Evolutionary conservation across 2,113 vertebrate genomes (phyloP).

Genomic region (Aviceda subcristata): DNA sequence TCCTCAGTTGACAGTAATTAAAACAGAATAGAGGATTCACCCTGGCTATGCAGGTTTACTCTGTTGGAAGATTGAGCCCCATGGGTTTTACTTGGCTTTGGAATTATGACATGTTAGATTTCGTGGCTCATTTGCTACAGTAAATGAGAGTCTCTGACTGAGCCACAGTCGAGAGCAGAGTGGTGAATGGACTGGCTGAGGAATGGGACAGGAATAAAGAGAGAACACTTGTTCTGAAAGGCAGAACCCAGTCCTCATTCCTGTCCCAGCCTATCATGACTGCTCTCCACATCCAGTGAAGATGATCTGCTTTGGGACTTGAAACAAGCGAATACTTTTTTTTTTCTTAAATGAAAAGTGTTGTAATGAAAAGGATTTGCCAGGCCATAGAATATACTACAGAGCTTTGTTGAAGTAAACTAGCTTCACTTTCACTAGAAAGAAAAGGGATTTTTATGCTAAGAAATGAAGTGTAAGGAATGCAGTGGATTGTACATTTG

Average conservation of each 20-base stretch:
- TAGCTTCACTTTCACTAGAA: neutral
- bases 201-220: neutral
- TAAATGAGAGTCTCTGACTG: neutral
- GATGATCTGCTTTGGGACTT: neutral
- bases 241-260: neutral
- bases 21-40: neutral
- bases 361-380: neutral
- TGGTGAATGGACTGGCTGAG: neutral
- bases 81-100: neutral
- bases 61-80: neutral
- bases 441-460: neutral
- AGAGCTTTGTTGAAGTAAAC: neutral
- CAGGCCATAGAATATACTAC: neutral
- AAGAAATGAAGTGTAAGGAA: neutral
- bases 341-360: neutral
- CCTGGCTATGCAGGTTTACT: neutral
- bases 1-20: neutral
- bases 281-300: neutral
- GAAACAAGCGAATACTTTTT: neutral
- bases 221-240: neutral
- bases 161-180: neutral
- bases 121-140: conserved; percentile 10
- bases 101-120: conserved; percentile 9
- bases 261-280: neutral
- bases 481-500: neutral